These are phyloP conservation scores for Blastobasis adustella DNA, from an alignment of 2,888 invertebrate species.

Conservation along the genomic window DNA sequence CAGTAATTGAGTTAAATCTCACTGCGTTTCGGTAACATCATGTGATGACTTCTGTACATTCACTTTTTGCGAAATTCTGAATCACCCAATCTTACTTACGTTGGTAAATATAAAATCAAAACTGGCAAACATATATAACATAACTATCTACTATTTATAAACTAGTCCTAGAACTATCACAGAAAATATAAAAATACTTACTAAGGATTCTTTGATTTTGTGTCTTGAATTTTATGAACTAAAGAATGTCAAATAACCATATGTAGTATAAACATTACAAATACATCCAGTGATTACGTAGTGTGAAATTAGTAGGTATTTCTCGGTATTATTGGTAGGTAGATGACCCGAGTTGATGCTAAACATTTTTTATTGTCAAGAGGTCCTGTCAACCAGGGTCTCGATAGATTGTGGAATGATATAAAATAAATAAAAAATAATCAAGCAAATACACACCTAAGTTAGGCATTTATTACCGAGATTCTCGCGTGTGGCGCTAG, in stretches of 20 bases:
- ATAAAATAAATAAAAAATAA: not conserved
- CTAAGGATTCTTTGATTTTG: constrained; percentile 16
- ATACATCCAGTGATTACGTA: too few species aligned
- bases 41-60: too few species aligned
- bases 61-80: too few species aligned
- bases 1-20: too few species aligned
- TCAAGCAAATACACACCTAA: not conserved
- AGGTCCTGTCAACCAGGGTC: not conserved
- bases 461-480: not conserved
- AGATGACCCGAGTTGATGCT: too few species aligned
- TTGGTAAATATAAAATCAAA: constrained; percentile 6
- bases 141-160: constrained; percentile 18
- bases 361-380: too few species aligned
- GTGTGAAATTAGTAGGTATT: too few species aligned
- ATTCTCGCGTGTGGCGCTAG: not conserved
- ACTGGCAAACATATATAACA: constrained; percentile 14
- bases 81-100: too few species aligned
- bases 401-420: not conserved
- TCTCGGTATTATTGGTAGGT: too few species aligned
- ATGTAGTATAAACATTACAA: too few species aligned
- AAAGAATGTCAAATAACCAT: too few species aligned
- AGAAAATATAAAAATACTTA: constrained; percentile 60
- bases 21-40: too few species aligned
- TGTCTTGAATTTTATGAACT: constrained; percentile 2
- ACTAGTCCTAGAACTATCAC: constrained; percentile 69